These are phyloP conservation scores for Ectemnius cavifrons DNA, from an alignment of 2,888 invertebrate genomes.

Conservation along the genomic window DNA sequence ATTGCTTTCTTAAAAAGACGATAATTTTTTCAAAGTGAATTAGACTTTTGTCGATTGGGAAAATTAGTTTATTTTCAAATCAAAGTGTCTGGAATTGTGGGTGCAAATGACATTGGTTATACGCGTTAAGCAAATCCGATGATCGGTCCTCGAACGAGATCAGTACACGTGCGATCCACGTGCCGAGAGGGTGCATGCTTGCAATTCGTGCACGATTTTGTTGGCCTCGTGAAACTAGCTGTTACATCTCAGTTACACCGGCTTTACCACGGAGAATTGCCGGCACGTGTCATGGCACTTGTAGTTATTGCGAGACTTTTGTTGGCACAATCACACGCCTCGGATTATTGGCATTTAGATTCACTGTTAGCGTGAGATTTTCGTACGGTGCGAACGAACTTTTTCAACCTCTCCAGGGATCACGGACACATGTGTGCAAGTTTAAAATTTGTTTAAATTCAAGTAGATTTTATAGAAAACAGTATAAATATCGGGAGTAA, in stretches of 20 bases:
- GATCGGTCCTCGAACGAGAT: conserved; percentile 18
- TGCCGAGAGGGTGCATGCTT: conserved; percentile 46
- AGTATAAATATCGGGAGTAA: too few relatives aligned
- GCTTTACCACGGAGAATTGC: conserved; percentile 34
- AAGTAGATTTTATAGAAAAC: too few relatives aligned
- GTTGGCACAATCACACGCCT: too few relatives aligned
- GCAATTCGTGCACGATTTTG: conserved; percentile 45
- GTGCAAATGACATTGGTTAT: background rate
- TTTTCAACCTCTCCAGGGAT: too few relatives aligned
- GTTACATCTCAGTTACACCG: conserved; percentile 74
- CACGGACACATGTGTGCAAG: background rate
- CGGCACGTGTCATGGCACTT: conserved; percentile 51
- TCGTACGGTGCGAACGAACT: too few relatives aligned
- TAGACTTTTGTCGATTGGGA: too few relatives aligned
- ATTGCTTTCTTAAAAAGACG: too few relatives aligned
- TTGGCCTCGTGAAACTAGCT: conserved; percentile 50
- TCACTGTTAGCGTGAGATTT: too few relatives aligned
- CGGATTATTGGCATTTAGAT: too few relatives aligned
- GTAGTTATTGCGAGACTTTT: too few relatives aligned
- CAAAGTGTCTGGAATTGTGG: background rate
- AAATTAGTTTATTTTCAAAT: too few relatives aligned
- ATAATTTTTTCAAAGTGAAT: too few relatives aligned
- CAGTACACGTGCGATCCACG: conserved; percentile 52
- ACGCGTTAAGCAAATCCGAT: conserved; percentile 17
- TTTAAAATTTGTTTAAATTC: background rate